A percentile compares a stretch with the other conserved stretches of the same genome.
Evolutionary conservation across 2,797 vertebrate species (phyloP).

Genomic region (Crocodylus rhombifer): DNA sequence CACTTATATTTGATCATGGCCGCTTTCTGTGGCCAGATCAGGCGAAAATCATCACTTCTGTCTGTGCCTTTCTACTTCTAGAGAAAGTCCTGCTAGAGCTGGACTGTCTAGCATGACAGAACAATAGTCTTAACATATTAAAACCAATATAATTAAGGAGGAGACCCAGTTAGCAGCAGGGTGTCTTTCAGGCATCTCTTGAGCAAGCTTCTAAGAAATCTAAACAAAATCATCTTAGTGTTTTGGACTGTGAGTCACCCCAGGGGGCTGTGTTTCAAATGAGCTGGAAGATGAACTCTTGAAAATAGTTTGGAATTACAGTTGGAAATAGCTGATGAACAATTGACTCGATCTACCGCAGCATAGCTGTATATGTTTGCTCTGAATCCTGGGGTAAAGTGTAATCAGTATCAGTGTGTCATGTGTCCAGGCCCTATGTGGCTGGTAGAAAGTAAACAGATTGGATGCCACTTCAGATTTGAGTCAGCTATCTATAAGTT

Average conservation of each 20-base stretch:
- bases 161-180: neutral
- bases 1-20: too few species aligned
- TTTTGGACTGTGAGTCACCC: neutral
- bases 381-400: too few species aligned
- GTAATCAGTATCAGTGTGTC: too few species aligned
- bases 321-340: too few species aligned
- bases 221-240: neutral
- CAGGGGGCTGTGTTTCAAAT: neutral
- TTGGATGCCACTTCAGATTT: neutral
- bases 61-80: neutral
- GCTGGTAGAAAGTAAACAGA: rapidly evolving
- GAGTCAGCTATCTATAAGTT: neutral
- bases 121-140: neutral
- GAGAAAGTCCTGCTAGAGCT: neutral
- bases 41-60: too few species aligned
- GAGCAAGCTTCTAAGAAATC: neutral
- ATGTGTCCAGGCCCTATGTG: too few species aligned
- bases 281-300: neutral
- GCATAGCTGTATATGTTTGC: too few species aligned
- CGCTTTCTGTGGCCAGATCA: too few species aligned
- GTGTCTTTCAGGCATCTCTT: neutral
- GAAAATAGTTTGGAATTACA: neutral
- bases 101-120: neutral
- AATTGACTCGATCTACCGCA: too few species aligned
- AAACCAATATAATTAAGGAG: neutral